A percentile compares a stretch with the other conserved stretches of the same genome.
phyloP scores from a whole-genome alignment of 1,140 invertebrate species.

The Cataglyphis hispanica region DNA sequence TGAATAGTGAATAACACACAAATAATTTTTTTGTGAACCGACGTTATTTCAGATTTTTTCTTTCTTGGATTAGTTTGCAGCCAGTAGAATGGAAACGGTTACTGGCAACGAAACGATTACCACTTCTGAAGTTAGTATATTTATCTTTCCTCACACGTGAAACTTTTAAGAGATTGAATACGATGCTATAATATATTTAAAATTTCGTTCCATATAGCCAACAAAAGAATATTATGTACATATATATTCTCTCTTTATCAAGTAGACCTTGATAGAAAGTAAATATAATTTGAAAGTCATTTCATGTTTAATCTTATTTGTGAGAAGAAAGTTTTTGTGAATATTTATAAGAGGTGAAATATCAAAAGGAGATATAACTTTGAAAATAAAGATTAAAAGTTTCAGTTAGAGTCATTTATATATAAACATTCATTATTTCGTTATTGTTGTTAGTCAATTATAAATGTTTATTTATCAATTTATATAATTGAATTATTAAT shows the following conservation, averaged over 20 bases:
- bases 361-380: not conserved
- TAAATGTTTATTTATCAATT: not conserved
- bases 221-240: not conserved
- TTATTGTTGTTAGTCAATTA: not conserved
- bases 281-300: not conserved
- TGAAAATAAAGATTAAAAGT: not conserved
- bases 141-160: not conserved
- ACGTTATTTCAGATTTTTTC: not conserved
- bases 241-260: not conserved
- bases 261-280: not conserved
- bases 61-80: not conserved
- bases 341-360: no score
- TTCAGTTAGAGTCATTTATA: not conserved
- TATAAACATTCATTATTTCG: not conserved
- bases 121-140: conserved; percentile 20
- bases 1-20: not conserved
- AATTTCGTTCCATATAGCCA: not conserved
- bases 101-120: not conserved
- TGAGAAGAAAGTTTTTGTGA: not conserved
- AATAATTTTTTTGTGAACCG: not conserved
- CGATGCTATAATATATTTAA: not conserved
- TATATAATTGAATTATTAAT: not conserved
- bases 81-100: conserved; percentile 9
- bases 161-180: not conserved
- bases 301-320: not conserved